Conservation (phyloP, 2,797 vertebrate genomes). For the Streptopelia turtur region DNA sequence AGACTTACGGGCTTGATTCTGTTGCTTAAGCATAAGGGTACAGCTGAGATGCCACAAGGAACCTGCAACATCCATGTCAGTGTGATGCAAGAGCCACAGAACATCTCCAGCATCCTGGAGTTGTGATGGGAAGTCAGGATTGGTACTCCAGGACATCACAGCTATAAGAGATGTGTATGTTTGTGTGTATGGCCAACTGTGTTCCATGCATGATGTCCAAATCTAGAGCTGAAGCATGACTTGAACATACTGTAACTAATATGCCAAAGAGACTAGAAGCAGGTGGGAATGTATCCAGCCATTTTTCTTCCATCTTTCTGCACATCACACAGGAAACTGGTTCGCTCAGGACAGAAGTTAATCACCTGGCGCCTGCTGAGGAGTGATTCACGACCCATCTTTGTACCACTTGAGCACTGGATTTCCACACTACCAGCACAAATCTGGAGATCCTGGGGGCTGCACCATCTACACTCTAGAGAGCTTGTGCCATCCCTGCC, state of each 20-base stretch:
- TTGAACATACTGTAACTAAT: neutral
- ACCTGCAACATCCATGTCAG: neutral
- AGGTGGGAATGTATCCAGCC: neutral
- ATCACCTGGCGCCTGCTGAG: neutral
- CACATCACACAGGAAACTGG: neutral
- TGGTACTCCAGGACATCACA: neutral
- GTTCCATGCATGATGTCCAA: neutral
- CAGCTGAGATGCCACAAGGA: neutral
- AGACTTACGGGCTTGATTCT: neutral
- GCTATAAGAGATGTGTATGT: neutral
- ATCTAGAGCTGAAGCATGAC: neutral
- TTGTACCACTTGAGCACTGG: neutral
- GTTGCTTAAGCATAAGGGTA: neutral
- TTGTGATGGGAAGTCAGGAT: neutral
- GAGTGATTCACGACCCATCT: neutral
- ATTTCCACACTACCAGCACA: neutral
- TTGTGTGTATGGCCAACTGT: neutral
- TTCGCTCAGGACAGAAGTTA: neutral
- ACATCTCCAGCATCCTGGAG: neutral
- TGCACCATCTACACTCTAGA: neutral
- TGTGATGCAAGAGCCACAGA: neutral
- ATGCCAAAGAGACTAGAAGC: neutral
- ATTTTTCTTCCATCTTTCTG: neutral
- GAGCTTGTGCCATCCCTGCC: neutral
- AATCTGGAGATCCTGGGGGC: neutral